Conservation (phyloP, 2,113 vertebrate species). For the Rhipidura dahli region DNA sequence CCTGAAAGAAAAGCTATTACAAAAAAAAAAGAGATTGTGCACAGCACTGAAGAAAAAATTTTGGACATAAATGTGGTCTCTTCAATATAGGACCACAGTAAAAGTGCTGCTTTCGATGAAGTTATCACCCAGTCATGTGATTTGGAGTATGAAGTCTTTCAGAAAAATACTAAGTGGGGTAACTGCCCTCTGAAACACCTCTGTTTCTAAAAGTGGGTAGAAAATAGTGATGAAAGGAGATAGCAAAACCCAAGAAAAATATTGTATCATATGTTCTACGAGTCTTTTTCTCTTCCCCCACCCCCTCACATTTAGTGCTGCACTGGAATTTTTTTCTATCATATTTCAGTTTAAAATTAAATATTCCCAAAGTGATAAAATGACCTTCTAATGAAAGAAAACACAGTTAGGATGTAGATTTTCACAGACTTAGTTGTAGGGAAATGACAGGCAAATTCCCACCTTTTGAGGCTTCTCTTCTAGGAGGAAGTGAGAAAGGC, state of each 20-base stretch:
- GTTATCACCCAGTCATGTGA: not conserved
- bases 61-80: not conserved
- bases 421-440: not conserved
- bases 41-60: not conserved
- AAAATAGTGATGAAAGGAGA: not conserved
- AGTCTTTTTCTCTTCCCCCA: rapidly evolving
- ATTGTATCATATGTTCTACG: not conserved
- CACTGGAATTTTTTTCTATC: not conserved
- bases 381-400: not conserved
- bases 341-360: not conserved
- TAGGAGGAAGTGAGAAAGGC: not conserved
- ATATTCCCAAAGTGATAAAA: not conserved
- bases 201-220: not conserved
- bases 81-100: not conserved
- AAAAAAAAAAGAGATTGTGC: not conserved
- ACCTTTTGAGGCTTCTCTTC: not conserved
- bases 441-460: not conserved
- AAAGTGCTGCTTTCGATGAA: not conserved
- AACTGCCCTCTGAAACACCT: not conserved
- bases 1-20: not conserved
- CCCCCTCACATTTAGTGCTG: not conserved
- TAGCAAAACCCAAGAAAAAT: not conserved
- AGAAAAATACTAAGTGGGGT: not conserved
- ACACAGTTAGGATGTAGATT: not conserved
- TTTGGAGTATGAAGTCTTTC: not conserved